Base-by-base conservation (phyloP, 2,113 vertebrate genomes). In the Rhombomys opimus region DNA sequence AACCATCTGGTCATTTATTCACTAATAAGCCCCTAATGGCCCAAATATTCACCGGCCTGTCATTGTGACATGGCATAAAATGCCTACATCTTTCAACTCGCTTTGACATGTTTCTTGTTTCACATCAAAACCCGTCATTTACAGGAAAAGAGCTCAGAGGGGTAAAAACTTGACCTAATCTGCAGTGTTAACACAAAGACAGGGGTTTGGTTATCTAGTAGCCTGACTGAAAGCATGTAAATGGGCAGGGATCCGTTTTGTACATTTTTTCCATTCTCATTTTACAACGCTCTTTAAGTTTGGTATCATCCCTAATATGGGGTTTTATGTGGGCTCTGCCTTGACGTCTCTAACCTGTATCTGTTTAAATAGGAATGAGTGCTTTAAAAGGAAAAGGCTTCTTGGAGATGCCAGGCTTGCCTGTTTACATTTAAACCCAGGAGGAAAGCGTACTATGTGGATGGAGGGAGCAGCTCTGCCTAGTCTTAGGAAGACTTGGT, bases 1-100 rank as follows among this genome's bases (percentile, higher is more conserved):
- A 99, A 99, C 99, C 99, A 99, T 99, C 99, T 99, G 99, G 99
- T 99, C 99, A 99, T 99, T 99, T 99, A 99, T 99, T 99, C 99
- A 99, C 99, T 99, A 99, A 99, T 99, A 99, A 99, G 99, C 99
- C 99, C 99, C 99, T 99, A 99, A 99, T 99, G 99, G 99, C 99
- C 99, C 99, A 99, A 99, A 99, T 99, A 99, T 99, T 99, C 99
- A 99, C 99, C 98, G 98, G 99, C 99, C 99, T 99, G 99, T 99
- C 99, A 99, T 99, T 99, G 99, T 99, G 99, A 99, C 99, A 99
- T 99, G 99, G 99, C 99, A 99, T 99, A 99, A 99, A 99, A 99
- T 99, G 99, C 99, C 99, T 99, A 99, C 99, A 99, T 99, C 99
- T 99, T 99, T 99, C 99, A 99, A 99, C 99, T 99, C 98, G 98